A percentile compares a stretch with the other conserved stretches of the same genome.
These are phyloP conservation scores for Octodon degus DNA, from an alignment of 2,113 vertebrate genomes.

Conservation along the genomic window DNA sequence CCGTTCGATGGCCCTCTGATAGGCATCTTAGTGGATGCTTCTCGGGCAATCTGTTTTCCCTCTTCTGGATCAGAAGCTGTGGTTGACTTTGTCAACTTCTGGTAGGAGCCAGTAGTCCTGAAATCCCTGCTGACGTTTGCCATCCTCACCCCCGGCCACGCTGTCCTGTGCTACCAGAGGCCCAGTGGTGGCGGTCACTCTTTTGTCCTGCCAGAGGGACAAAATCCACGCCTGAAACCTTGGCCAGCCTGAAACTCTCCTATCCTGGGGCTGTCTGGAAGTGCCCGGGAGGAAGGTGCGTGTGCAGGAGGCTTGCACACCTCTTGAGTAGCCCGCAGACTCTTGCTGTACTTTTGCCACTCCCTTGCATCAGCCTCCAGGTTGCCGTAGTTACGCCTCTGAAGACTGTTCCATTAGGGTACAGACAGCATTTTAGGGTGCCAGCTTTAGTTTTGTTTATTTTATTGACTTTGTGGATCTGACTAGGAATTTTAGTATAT, in stretches of 20 bases:
- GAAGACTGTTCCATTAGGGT: not conserved
- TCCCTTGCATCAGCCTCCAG: not conserved
- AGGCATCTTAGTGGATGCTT: not conserved
- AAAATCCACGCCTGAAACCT: not conserved
- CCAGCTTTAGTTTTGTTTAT: not conserved
- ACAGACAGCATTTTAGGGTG: not conserved
- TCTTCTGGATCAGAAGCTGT: not conserved
- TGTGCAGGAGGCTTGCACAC: not conserved
- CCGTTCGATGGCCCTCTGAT: not conserved
- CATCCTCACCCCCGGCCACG: not conserved
- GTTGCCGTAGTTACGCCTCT: not conserved
- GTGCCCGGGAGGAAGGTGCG: not conserved
- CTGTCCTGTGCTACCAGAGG: not conserved
- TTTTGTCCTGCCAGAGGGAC: not conserved
- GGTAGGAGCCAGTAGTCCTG: not conserved
- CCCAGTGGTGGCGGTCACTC: too few species aligned
- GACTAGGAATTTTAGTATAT: not conserved
- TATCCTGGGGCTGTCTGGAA: not conserved
- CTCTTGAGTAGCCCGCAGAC: not conserved
- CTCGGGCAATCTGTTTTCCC: not conserved
- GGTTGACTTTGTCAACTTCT: not conserved
- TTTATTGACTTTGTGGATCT: constrained; percentile 5
- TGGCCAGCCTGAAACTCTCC: not conserved
- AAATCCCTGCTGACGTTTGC: not conserved
- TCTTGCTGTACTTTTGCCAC: not conserved